Conservation (phyloP, 2,888 invertebrate species). For the Saturnia pavonia region DNA sequence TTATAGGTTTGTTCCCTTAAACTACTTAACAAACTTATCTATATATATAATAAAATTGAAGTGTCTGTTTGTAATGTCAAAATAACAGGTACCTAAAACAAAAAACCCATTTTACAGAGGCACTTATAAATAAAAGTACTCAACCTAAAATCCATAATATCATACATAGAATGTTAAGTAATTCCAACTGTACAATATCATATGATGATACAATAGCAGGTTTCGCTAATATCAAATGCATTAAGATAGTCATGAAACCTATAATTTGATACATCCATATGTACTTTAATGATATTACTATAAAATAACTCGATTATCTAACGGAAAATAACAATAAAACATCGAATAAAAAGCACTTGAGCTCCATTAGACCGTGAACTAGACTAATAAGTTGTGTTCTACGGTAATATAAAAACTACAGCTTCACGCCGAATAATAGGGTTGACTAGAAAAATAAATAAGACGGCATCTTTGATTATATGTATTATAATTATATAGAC, state of each 20-base stretch:
- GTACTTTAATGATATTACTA: slow-evolving; percentile 38
- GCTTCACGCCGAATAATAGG: slow-evolving; percentile 67
- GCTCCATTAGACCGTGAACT: slow-evolving; percentile 60
- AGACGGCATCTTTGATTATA: slow-evolving; percentile 62
- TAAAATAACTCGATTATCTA: slow-evolving; percentile 49
- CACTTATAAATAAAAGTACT: background rate
- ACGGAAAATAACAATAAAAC: slow-evolving; percentile 52
- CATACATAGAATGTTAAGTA: background rate
- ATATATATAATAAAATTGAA: too few relatives aligned
- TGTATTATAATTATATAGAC: slow-evolving; percentile 59
- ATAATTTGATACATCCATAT: slow-evolving; percentile 40
- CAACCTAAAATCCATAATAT: background rate
- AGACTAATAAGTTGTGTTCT: slow-evolving; percentile 58
- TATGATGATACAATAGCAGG: background rate
- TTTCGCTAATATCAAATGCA: background rate
- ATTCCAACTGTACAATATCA: background rate
- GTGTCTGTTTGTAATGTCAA: too few relatives aligned
- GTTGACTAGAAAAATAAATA: slow-evolving; percentile 67
- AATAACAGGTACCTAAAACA: too few relatives aligned
- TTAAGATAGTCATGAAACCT: slow-evolving; percentile 24
- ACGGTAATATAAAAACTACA: slow-evolving; percentile 32
- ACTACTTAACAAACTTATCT: too few relatives aligned
- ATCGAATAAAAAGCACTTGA: slow-evolving; percentile 56
- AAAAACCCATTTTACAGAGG: too few relatives aligned
- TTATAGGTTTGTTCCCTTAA: too few relatives aligned